These are phyloP conservation scores for Myotis planiceps DNA, from an alignment of 2,797 vertebrate species.

Conservation along the genomic window DNA sequence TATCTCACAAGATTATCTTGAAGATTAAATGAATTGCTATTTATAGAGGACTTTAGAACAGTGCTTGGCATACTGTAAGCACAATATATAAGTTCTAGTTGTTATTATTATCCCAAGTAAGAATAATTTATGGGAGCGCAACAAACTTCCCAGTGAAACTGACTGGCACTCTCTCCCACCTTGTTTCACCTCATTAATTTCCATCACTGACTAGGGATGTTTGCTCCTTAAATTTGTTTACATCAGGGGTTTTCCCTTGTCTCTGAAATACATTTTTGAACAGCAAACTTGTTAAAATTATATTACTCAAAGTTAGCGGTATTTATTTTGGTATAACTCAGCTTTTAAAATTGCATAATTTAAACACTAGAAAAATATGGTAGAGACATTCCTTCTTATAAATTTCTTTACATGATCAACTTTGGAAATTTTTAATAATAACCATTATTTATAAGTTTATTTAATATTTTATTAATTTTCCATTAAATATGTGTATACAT, in stretches of 20 bases:
- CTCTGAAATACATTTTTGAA: constrained; percentile 59
- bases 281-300: constrained; percentile 53
- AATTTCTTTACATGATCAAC: not conserved
- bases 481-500: not conserved
- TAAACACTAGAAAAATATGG: constrained; percentile 39
- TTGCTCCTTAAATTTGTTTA: constrained; percentile 51
- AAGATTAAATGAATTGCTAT: not conserved
- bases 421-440: not conserved
- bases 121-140: constrained; percentile 50
- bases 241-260: not conserved
- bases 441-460: not conserved
- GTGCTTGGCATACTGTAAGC: not conserved
- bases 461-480: not conserved
- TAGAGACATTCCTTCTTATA: not conserved
- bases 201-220: constrained; percentile 39
- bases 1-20: not conserved
- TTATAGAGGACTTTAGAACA: not conserved
- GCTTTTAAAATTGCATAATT: constrained; percentile 23
- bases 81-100: not conserved
- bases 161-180: constrained; percentile 25
- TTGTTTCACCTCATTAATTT: constrained; percentile 60
- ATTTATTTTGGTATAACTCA: constrained; percentile 48
- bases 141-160: not conserved
- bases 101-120: constrained; percentile 36
- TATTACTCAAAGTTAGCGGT: constrained; percentile 44